Evolutionary conservation across 2,797 vertebrate species (phyloP).

Genomic region (Pampus argenteus): DNA sequence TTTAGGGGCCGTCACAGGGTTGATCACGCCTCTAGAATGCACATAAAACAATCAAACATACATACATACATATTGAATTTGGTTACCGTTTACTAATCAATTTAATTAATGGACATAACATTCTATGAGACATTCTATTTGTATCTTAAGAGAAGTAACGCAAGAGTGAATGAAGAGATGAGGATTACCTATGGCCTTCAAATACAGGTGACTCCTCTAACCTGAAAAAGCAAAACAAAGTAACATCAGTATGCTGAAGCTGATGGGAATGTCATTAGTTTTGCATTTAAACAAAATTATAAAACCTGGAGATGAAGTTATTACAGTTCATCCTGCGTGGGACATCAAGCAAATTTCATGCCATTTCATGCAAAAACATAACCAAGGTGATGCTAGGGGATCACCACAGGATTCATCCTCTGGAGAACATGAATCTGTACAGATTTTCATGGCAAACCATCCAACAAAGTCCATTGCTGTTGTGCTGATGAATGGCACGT

Average conservation of each 20-base stretch:
- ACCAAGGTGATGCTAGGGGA: no score
- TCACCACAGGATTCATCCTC: background rate
- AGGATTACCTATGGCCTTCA: conserved; percentile 90
- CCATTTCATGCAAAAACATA: no score
- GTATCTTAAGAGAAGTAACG: background rate
- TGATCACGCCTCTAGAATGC: conserved; percentile 90
- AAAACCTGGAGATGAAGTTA: background rate
- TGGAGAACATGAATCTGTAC: background rate
- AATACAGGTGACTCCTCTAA: conserved; percentile 90
- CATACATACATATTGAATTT: background rate
- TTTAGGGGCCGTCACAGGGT: conserved; percentile 87
- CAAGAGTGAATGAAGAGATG: background rate
- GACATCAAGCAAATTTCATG: no score
- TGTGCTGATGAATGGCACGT: no score
- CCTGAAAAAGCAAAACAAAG: conserved; percentile 84
- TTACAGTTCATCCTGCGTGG: background rate
- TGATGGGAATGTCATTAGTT: background rate
- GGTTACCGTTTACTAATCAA: background rate
- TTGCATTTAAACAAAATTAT: no score
- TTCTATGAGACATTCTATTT: no score
- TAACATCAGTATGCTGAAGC: conserved; percentile 45
- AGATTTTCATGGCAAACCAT: background rate
- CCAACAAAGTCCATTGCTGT: no score
- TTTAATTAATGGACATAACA: no score
- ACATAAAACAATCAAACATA: background rate